phyloP scores from a whole-genome alignment of 1,140 invertebrate species.

The Teleopsis dalmanni region DNA sequence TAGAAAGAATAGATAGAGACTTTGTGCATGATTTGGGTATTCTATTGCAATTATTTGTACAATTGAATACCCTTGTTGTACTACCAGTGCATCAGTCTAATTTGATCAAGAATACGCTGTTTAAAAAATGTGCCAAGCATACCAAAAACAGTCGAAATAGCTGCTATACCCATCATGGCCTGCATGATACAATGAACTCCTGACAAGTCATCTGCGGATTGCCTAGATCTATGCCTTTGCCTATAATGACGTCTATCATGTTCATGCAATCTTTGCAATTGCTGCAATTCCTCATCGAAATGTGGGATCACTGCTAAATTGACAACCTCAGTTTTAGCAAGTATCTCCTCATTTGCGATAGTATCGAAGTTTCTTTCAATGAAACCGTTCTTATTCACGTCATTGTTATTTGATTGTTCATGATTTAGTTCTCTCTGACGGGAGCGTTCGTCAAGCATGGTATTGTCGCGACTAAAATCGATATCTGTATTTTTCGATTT shows the following conservation, averaged over 20 bases:
- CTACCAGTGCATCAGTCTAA: conserved; percentile 44
- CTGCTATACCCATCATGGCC: conserved; percentile 44
- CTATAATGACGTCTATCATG: conserved; percentile 31
- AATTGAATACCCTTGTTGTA: conserved; percentile 31
- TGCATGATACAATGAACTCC: conserved; percentile 44
- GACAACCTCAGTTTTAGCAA: conserved; percentile 42
- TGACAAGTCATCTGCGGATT: conserved; percentile 37
- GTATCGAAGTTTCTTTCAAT: conserved; percentile 23
- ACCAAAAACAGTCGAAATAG: conserved; percentile 41
- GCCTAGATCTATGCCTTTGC: conserved; percentile 34
- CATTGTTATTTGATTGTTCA: conserved; percentile 8
- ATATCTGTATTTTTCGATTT: conserved; percentile 29
- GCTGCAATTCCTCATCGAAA: conserved; percentile 37
- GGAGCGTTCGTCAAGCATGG: conserved; percentile 36
- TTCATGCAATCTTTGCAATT: conserved; percentile 24
- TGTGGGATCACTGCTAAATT: conserved; percentile 43
- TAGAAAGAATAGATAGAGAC: neutral
- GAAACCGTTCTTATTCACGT: conserved; percentile 24
- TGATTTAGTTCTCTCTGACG: conserved; percentile 18
- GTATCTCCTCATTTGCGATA: conserved; percentile 39
- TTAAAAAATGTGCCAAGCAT: conserved; percentile 44
- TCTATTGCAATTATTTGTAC: conserved; percentile 20
- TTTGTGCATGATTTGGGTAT: conserved; percentile 29
- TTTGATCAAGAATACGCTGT: conserved; percentile 41
- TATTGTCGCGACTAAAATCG: conserved; percentile 39